Conservation (phyloP, 2,888 invertebrate genomes). For the Nephrotoma appendiculata region DNA sequence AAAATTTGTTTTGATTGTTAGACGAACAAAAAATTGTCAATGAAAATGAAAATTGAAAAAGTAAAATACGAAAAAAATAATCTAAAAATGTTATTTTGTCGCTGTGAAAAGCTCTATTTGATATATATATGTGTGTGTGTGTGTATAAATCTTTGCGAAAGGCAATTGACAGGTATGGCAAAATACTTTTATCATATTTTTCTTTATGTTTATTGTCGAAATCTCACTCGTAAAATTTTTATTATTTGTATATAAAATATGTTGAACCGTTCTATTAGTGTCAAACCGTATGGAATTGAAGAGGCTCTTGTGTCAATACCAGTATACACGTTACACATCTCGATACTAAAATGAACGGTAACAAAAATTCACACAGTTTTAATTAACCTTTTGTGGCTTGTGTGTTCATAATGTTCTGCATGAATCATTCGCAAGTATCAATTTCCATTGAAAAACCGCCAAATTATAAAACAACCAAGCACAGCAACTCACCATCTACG, state of each 20-base stretch:
- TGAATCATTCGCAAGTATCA: background rate
- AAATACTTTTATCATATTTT: background rate
- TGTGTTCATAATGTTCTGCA: background rate
- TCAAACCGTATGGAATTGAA: background rate
- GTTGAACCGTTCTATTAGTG: background rate
- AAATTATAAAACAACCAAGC: background rate
- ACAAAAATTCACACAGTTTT: background rate
- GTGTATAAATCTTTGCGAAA: background rate
- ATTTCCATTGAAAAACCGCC: background rate
- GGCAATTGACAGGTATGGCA: background rate
- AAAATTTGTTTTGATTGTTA: background rate
- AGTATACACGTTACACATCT: background rate
- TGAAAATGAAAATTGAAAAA: background rate
- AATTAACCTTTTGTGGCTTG: background rate
- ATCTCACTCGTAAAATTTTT: background rate
- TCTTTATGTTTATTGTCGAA: background rate
- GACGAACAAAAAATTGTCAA: background rate
- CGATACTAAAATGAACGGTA: background rate
- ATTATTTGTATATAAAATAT: background rate
- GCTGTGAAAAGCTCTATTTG: background rate
- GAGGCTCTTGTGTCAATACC: background rate
- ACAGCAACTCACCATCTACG: background rate
- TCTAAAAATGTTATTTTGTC: background rate
- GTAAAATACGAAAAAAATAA: background rate
- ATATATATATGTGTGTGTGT: background rate